phyloP scores from a whole-genome alignment of 2,797 vertebrate genomes.

The Tarsius wallacei region DNA sequence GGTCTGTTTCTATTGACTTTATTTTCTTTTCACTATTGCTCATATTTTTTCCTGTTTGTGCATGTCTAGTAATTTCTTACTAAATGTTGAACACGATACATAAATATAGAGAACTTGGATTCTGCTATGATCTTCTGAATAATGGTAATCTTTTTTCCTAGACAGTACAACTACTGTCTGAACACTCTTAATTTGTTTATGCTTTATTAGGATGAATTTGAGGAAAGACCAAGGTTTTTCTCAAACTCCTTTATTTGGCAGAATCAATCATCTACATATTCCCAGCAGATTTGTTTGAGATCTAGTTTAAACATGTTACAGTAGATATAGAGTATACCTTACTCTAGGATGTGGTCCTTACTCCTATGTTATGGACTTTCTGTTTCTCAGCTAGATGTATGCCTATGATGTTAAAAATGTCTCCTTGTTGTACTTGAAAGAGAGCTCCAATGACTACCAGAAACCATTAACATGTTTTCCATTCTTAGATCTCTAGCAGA shows the following conservation, averaged over 20 bases:
- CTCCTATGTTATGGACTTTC: not conserved
- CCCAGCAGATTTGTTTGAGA: not conserved
- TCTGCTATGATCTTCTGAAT: not conserved
- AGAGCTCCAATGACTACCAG: not conserved
- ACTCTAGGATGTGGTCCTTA: not conserved
- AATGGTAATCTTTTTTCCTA: not conserved
- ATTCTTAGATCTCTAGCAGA: not conserved
- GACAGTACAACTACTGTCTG: not conserved
- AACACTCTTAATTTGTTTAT: not conserved
- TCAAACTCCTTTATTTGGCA: not conserved
- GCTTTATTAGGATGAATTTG: not conserved
- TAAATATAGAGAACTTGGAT: not conserved
- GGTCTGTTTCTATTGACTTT: not conserved
- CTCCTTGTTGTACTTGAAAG: not conserved
- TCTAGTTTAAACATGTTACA: not conserved
- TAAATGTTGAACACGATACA: not conserved
- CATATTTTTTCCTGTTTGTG: conserved; percentile 24
- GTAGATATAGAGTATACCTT: not conserved
- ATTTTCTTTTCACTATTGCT: not conserved
- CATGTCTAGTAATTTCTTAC: conserved; percentile 1
- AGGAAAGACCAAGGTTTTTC: not conserved
- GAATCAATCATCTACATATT: not conserved
- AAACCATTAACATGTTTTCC: not conserved
- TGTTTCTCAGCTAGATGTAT: not conserved
- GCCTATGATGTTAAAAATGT: not conserved